A percentile compares a stretch with the other conserved stretches of the same genome.
Conservation (phyloP, 1,140 invertebrate genomes). For the Anastrepha obliqua region DNA sequence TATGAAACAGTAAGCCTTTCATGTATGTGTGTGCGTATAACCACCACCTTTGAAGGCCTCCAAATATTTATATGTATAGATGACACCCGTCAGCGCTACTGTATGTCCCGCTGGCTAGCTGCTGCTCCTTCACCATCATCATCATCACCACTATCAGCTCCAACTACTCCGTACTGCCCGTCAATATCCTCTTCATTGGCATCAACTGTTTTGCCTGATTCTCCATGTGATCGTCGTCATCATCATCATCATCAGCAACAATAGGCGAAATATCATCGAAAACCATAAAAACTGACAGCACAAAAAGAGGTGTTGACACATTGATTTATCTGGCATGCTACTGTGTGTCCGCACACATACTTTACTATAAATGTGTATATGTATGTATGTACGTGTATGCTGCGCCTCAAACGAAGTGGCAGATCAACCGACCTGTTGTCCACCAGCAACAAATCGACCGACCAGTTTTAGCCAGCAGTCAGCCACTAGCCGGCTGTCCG, state of each 20-base stretch:
- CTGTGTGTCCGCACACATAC: conserved; percentile 61
- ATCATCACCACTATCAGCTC: neutral
- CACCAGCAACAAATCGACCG: neutral
- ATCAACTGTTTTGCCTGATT: neutral
- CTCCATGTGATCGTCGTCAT: conserved; percentile 6
- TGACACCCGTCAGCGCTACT: conserved; percentile 2
- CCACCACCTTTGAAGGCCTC: neutral
- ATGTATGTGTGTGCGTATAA: neutral
- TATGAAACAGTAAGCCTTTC: neutral
- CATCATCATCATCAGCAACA: conserved; percentile 60
- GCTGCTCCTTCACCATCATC: neutral
- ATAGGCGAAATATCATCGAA: conserved; percentile 73
- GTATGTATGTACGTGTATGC: neutral
- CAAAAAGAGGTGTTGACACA: conserved; percentile 75
- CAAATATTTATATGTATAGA: neutral
- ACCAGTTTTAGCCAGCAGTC: neutral
- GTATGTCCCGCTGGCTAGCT: neutral
- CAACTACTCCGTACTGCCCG: neutral
- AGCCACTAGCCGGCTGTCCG: conserved; percentile 25
- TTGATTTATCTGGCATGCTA: conserved; percentile 75
- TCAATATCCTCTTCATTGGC: neutral
- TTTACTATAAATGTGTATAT: neutral
- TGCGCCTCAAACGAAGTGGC: neutral
- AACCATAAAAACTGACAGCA: conserved; percentile 70
- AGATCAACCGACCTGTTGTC: neutral